Evolutionary conservation across 2,888 invertebrate genomes (phyloP).

Genomic region (Lycaena phlaeas): DNA sequence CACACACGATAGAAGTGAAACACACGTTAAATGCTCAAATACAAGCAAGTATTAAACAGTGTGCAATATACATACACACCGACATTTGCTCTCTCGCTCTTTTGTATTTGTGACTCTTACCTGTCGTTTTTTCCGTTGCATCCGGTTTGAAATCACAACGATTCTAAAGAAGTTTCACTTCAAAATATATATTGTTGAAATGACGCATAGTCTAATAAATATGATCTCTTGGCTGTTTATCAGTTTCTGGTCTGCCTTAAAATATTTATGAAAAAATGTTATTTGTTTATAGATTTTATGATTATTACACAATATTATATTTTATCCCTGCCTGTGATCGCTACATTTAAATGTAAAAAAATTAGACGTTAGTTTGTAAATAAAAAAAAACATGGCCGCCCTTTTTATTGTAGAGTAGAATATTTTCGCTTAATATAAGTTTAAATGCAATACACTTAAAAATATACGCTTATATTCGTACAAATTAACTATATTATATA

Average conservation of each 20-base stretch:
- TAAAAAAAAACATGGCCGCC: not conserved
- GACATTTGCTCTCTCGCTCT: too few species aligned
- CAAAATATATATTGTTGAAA: too few species aligned
- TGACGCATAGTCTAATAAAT: too few species aligned
- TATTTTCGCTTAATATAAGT: not conserved
- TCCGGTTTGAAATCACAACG: too few species aligned
- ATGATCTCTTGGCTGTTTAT: too few species aligned
- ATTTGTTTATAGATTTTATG: not conserved
- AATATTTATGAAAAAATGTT: not conserved
- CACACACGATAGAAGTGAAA: too few species aligned
- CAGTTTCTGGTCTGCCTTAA: not conserved
- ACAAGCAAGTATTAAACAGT: too few species aligned
- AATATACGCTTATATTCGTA: conserved; percentile 50
- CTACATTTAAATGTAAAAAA: not conserved
- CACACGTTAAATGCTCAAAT: too few species aligned
- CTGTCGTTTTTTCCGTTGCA: too few species aligned
- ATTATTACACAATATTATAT: not conserved
- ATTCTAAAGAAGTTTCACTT: too few species aligned
- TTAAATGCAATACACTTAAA: conserved; percentile 10
- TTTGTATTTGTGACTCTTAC: too few species aligned
- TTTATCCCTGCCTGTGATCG: not conserved
- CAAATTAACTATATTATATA: conserved; percentile 29
- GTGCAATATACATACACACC: too few species aligned
- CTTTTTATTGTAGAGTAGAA: not conserved
- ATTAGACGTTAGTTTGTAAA: not conserved